Base-by-base conservation (phyloP, 2,888 invertebrate species). In the Plagodis pulveraria region DNA sequence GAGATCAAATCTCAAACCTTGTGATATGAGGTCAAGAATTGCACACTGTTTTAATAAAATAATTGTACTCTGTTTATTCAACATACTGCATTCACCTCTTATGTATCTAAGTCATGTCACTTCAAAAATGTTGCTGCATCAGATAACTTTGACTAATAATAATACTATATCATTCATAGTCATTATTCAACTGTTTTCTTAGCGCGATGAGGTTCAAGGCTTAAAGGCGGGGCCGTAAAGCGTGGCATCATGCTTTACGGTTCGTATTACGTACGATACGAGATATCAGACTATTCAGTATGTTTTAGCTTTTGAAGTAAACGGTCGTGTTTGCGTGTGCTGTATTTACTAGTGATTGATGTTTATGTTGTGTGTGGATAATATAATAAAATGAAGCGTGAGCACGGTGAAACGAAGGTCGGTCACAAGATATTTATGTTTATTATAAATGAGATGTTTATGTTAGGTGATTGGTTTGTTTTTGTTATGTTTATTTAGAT, bases 351-450 rank as follows among this genome's bases (percentile, higher is more conserved):
- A 46, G 54, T 56, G 12, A 10, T 54, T 12, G 9, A 46, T 50
- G 41, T 55, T 53, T 50, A 51, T 48, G 58, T 62, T 50, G 51
- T 58, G 54, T 66, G 72, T 67, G 41, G 58, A 67, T 9, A 32
- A 47, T 58, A 34, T 47, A 57, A 44, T 52, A 73, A 63, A 66
- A 78, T 78, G 77, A 63, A 68, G 64, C 74, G 76, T 41, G 75
- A 77, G 56, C 69, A 74, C 38, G 71, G 67, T 6, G 80, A 81
- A 50, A 69, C 66, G 58, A 78, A 80, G 83, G 83, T 79, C 56
- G 35, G 76, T 63, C 5, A 22, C 5, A 36, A 36, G 36, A 56
- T 59, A 22, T 44, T 1, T n/a, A n/a, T 38, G 6, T 12, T 9
- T 6, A 12, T 33, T 45, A 34, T 34, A n/a, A 5, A 7, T 7